phyloP scores from a whole-genome alignment of 2,797 vertebrate genomes.

The Cottoperca gobio region DNA sequence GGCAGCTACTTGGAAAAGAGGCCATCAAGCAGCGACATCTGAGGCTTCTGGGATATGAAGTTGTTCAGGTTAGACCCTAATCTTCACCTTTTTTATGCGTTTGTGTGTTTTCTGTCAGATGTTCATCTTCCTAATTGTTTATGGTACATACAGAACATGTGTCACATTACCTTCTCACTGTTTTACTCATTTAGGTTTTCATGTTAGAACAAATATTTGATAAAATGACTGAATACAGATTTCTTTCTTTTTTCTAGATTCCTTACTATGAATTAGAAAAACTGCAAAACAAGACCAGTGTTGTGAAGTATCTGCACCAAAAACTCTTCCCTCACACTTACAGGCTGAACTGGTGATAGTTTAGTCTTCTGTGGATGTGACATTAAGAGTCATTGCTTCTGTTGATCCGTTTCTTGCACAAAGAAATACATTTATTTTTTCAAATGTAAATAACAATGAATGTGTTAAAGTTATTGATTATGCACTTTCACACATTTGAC shows the following conservation, averaged over 20 bases:
- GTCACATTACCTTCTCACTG: background rate
- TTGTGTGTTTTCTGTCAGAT: background rate
- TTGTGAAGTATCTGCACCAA: slow-evolving; percentile 91
- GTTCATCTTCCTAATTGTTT: background rate
- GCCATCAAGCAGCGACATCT: slow-evolving; percentile 93
- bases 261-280: slow-evolving; percentile 90
- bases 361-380: background rate
- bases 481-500: slow-evolving; percentile 8
- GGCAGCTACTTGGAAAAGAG: slow-evolving; percentile 90
- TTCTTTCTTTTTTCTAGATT: slow-evolving; percentile 80
- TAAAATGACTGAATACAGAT: fast-evolving
- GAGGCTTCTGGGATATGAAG: slow-evolving; percentile 90
- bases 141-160: background rate
- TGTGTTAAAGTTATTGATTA: slow-evolving; percentile 31
- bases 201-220: too few relatives aligned
- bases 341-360: slow-evolving; percentile 82
- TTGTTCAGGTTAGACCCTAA: slow-evolving; percentile 89
- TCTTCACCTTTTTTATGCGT: background rate
- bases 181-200: background rate
- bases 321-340: slow-evolving; percentile 90
- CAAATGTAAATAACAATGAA: slow-evolving; percentile 9
- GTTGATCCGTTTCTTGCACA: background rate
- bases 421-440: slow-evolving; percentile 61
- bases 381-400: background rate
- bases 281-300: slow-evolving; percentile 71